A percentile compares a stretch with the other conserved stretches of the same genome.
Conservation (phyloP, 2,113 vertebrate species). For the Prolemur simus region DNA sequence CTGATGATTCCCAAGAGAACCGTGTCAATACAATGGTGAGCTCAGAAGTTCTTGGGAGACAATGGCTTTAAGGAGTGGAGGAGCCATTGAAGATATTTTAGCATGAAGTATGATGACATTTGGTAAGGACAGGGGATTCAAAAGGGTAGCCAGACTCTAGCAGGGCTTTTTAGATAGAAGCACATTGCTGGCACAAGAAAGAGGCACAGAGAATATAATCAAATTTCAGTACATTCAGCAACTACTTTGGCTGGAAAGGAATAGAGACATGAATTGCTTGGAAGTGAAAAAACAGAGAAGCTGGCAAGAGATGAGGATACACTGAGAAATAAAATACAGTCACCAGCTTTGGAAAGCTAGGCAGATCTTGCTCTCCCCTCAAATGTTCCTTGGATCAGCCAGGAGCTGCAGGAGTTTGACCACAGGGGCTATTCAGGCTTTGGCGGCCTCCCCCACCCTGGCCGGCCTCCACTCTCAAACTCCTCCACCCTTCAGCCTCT, state of each 20-base stretch:
- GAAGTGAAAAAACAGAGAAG: conserved; percentile 11
- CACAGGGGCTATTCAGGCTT: background rate
- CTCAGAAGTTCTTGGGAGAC: background rate
- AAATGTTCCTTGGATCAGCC: background rate
- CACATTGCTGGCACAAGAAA: background rate
- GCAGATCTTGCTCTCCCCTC: background rate
- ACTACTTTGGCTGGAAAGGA: background rate
- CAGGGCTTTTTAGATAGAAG: background rate
- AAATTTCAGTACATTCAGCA: background rate
- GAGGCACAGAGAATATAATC: background rate
- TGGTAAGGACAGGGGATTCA: background rate
- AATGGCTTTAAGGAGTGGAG: background rate
- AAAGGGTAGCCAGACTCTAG: background rate
- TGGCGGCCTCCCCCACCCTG: background rate
- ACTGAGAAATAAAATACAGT: background rate
- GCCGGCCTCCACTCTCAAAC: background rate
- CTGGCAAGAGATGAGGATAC: background rate
- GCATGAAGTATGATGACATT: background rate
- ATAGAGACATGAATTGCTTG: background rate
- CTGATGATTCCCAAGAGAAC: background rate
- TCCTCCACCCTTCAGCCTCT: background rate
- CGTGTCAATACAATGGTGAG: background rate
- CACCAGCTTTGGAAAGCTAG: background rate
- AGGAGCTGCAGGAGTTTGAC: background rate
- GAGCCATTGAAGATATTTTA: background rate